Conservation (phyloP, 2,888 invertebrate genomes). For the Epinotia ramella region DNA sequence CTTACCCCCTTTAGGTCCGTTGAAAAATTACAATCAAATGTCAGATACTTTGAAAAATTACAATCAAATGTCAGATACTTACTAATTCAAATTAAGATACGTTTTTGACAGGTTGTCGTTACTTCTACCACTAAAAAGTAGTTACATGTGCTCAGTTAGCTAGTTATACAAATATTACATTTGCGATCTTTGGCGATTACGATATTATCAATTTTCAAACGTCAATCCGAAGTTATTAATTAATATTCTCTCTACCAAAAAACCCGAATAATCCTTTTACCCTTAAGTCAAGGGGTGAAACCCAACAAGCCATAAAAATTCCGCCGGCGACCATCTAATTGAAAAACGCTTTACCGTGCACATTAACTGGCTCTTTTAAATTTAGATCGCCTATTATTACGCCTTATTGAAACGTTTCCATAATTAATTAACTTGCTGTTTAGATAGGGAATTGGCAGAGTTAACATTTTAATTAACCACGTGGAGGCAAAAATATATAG, state of each 20-base stretch:
- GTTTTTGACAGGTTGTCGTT: too few relatives aligned
- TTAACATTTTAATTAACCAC: not conserved
- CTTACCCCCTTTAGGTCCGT: too few relatives aligned
- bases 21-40: too few relatives aligned
- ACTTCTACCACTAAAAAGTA: too few relatives aligned
- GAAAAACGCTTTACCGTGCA: conserved; percentile 52
- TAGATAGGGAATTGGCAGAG: conserved; percentile 7
- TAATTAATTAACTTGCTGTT: conserved; percentile 34
- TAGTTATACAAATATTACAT: too few relatives aligned
- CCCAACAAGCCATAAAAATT: conserved; percentile 61
- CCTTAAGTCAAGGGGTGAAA: conserved; percentile 49
- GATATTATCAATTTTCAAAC: not conserved
- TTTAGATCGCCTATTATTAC: conserved; percentile 38
- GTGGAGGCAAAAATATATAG: not conserved
- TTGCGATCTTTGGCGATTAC: too few relatives aligned
- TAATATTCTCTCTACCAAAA: conserved; percentile 19
- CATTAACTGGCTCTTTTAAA: conserved; percentile 43
- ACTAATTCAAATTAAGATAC: too few relatives aligned
- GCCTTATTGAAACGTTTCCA: conserved; percentile 27
- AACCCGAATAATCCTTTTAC: conserved; percentile 37
- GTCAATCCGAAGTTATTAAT: conserved; percentile 20
- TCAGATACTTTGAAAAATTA: too few relatives aligned
- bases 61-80: too few relatives aligned
- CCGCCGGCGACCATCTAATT: conserved; percentile 52
- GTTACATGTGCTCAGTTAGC: too few relatives aligned